Evolutionary conservation across 2,113 vertebrate genomes (phyloP), one percentile per base, ranked within the genome.

Genomic region (Gymnocephalus cernua): DNA sequence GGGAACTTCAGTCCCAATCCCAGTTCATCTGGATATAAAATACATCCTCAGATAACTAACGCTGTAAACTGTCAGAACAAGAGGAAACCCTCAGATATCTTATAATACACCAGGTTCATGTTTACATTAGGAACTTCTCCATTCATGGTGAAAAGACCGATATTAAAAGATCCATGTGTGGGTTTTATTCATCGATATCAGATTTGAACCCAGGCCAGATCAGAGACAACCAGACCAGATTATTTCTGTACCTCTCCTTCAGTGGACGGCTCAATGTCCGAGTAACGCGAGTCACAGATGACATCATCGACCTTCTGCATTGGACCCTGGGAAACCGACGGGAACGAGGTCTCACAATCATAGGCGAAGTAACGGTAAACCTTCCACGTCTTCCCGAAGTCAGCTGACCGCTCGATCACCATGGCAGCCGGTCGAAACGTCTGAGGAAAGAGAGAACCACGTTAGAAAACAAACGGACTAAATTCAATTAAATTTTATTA

Each of bases 341-440:
- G 96, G 91, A 99, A 99, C 0, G 97, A 96, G 3, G 95, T 89
- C 93, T 98, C 98, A 2, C 98, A 99, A 93, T 99, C 97, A 21
- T 99, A 99, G 12, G 98, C 98, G 13, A 99, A 99, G 93, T 98
- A 99, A 6, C 98, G 96, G 67, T 99, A 99, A 54, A 98, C 96
- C 32, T 97, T 95, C 98, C 98, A 99, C 0, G 95, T 96, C 81
- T 96, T 94, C 73, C 97, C 98, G 23, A 97, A 99, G 90, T 99
- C 97, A 6, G 98, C 94, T 0, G 98, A 99, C n/a, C 97, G 96
- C 86, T 99, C 97, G 45, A 99, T 99, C 85, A 96, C 89, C 97
- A 99, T 99, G 25, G 98, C 97, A 58, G 97, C 97, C 3, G 98
- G 97, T 2, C 98, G 97, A 87, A 99, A 99, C 0, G 98, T 98